Evolutionary conservation across 2,113 vertebrate genomes (phyloP).

Genomic region (Coptodon bakossiorum): DNA sequence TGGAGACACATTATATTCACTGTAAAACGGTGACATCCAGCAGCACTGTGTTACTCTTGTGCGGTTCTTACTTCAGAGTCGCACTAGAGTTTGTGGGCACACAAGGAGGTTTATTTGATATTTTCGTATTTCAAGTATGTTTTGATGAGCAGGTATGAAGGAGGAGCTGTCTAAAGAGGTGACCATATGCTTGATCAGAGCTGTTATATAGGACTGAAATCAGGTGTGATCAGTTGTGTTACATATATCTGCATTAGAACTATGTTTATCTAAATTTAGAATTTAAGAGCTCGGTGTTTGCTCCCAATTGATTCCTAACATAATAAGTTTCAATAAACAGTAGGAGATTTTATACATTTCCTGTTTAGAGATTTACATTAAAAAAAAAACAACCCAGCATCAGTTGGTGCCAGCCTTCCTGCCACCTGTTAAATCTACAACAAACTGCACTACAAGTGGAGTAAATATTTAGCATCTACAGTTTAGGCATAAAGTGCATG

Average conservation of each 20-base stretch:
- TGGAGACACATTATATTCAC: not conserved
- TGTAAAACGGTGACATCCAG: not conserved
- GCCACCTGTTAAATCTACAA: not conserved
- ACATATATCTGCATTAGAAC: not conserved
- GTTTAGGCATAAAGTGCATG: not conserved
- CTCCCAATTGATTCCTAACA: not conserved
- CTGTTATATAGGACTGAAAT: not conserved
- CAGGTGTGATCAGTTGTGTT: not conserved
- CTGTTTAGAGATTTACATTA: not conserved
- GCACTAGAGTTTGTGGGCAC: not conserved
- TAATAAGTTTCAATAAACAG: not conserved
- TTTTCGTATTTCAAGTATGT: not conserved
- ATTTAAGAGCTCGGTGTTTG: not conserved
- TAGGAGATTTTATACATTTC: not conserved
- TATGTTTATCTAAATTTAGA: not conserved
- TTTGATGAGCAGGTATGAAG: not conserved
- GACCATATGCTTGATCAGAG: not conserved
- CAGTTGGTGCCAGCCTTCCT: not conserved
- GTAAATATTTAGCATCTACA: not conserved
- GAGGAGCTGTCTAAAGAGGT: not conserved
- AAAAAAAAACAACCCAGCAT: not conserved
- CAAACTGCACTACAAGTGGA: not conserved
- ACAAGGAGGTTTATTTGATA: not conserved
- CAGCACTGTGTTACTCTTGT: not conserved
- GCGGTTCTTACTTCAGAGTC: not conserved